Base-by-base conservation (phyloP, 1,140 invertebrate species). In the Araneus ventricosus region DNA sequence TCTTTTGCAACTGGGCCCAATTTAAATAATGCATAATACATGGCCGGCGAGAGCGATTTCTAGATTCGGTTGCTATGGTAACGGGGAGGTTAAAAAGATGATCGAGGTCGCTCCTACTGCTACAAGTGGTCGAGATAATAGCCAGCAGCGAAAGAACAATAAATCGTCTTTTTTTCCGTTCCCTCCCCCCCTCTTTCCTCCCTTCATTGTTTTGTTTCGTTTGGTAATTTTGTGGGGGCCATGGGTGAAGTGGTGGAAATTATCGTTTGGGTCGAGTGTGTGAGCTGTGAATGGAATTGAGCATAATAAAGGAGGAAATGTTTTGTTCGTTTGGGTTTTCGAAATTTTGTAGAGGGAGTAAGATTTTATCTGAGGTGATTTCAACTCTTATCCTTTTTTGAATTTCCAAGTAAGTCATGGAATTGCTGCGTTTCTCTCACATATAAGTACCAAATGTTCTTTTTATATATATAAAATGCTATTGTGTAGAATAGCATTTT, bases 111-210 rank as follows among this genome's bases (percentile, higher is more conserved):
- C 67, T 75, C 27, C 20, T 34, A 30, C 67, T 75, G 30, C 67
- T 75, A 75, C 67, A 75, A 75, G 67, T 75, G 67, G 67, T 75
- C 67, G 67, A 75, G 67, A 75, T 75, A 75, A 75, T 75, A 75
- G 67, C 67, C 67, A 17, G 27, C 14, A 34, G 30, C 67, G 30
- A 75, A 75, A 30, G 27, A 75, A 34, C 67, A 75, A 34, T 75
- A 67, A 67, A 67, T 67, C 27, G 63, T 67, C 27, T 8, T 67
- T 27, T 22, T 52, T 14, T n/a, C n/a, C n/a, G n/a, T 2, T 17
- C 8, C 8, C 63, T 7, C 1, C 20, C 22, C 24, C 0, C 2
- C 59, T 67, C 14, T 14, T 30, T 30, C 67, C 30, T 17, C 4
- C 3, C 27, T 5, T 37, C 20, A 37, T 75, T 75, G 14, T 75